These are phyloP conservation scores for Hirtodrosophila confusa DNA, from an alignment of 2,888 invertebrate genomes.

Conservation along the genomic window DNA sequence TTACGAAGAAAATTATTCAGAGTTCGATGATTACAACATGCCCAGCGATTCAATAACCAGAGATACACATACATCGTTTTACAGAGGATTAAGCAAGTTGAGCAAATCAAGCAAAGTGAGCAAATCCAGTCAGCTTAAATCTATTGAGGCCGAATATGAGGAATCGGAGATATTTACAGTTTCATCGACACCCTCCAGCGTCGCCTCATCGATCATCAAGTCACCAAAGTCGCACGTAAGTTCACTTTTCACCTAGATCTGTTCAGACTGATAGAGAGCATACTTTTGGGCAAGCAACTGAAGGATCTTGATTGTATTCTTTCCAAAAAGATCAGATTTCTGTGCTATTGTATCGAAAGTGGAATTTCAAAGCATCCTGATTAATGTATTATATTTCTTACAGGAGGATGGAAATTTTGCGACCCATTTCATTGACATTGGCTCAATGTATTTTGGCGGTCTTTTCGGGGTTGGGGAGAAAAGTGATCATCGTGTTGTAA, in stretches of 20 bases:
- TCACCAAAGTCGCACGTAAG: neutral
- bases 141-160: neutral
- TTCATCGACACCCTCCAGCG: neutral
- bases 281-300: no score
- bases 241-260: neutral
- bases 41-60: no score
- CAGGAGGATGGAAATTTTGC: constrained; percentile 24
- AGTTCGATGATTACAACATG: neutral
- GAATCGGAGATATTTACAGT: constrained; percentile 23
- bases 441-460: constrained; percentile 79
- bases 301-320: no score
- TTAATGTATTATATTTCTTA: neutral
- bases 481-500: constrained; percentile 88
- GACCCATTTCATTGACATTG: constrained; percentile 82
- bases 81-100: no score
- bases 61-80: no score
- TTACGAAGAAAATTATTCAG: constrained; percentile 16
- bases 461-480: constrained; percentile 89
- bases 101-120: neutral
- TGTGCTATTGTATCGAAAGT: no score
- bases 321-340: no score
- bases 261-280: no score
- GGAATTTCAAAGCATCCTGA: no score
- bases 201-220: accelerated
- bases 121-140: neutral